Evolutionary conservation across 2,888 invertebrate species (phyloP), one percentile per base, ranked within the genome.

Genomic region (Drosophila subsilvestris): DNA sequence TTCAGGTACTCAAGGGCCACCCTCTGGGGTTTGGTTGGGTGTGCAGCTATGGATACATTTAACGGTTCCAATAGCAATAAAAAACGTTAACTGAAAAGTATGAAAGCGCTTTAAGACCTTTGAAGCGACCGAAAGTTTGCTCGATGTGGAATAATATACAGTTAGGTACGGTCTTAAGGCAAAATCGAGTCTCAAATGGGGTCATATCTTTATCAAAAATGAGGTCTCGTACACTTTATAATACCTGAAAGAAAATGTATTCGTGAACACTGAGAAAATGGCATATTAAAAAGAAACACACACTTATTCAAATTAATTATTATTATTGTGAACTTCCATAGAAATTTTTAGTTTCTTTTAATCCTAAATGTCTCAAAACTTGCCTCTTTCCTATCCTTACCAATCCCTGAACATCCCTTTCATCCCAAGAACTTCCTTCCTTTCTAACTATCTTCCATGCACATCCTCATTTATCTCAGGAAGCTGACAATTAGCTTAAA

Each of bases 401-500:
- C 12, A 12, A 32, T 12, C 4, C 14, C 14, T 6, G 14, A 6
- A 37, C 37, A 37, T 32, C 32, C 12, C 32, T 32, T 12, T 14
- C 14, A 14, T 4, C 12, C 32, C 4, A 32, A 14, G 12, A 27
- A 20, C 63, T 45, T 65, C 43, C 32, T 22, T 45, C 25, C 20
- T 10, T 17, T n/a, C 12, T 32, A 10, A 3, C n/a, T 14, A 17
- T 5, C 14, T 42, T 37, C 18, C 17, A 47, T 14, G 44, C 32
- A 14, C 32, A 45, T 17, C 29, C 12, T 12, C 20, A 17, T 14
- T 14, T 22, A 22, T 42, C 42, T 49, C 9, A 12, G 7, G 48
- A 43, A 37, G 29, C 67, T 67, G 48, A 66, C 68, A 67, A 66
- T 66, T 66, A 66, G 68, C 68, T 56, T 67, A 67, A 66, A 68